Percentiles rank a stretch among this genome's conserved stretches.
phyloP scores from a whole-genome alignment of 2,113 vertebrate genomes.

The Nymphicus hollandicus region DNA sequence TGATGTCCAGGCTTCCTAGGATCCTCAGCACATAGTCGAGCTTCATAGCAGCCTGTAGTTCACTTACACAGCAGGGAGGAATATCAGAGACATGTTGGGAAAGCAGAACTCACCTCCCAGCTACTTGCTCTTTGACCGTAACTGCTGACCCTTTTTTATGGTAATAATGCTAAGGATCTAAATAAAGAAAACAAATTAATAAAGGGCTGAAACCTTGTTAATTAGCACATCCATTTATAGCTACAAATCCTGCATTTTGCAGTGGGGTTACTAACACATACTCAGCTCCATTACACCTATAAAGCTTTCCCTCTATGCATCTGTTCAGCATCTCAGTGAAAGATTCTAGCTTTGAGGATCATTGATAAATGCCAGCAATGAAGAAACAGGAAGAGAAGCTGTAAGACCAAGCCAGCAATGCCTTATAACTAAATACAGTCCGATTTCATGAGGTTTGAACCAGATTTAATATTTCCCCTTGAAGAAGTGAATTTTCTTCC shows the following conservation, averaged over 20 bases:
- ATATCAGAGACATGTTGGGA: rapidly evolving
- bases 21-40: background rate
- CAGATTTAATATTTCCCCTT: background rate
- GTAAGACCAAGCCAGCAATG: background rate
- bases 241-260: background rate
- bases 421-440: background rate
- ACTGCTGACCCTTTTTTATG: background rate
- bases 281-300: background rate
- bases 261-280: background rate
- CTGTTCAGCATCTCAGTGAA: background rate
- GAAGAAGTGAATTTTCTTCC: background rate
- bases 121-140: background rate
- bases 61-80: background rate
- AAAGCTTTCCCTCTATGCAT: background rate
- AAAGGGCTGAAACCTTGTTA: background rate
- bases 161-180: background rate
- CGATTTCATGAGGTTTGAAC: background rate
- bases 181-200: background rate
- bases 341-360: background rate
- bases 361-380: background rate
- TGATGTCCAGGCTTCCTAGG: background rate
- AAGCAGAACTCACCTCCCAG: background rate
- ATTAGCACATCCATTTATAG: background rate
- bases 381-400: background rate
- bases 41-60: background rate